phyloP scores from a whole-genome alignment of 53 echinoderm and acorn worm species.

The Echinometra lucunter region DNA sequence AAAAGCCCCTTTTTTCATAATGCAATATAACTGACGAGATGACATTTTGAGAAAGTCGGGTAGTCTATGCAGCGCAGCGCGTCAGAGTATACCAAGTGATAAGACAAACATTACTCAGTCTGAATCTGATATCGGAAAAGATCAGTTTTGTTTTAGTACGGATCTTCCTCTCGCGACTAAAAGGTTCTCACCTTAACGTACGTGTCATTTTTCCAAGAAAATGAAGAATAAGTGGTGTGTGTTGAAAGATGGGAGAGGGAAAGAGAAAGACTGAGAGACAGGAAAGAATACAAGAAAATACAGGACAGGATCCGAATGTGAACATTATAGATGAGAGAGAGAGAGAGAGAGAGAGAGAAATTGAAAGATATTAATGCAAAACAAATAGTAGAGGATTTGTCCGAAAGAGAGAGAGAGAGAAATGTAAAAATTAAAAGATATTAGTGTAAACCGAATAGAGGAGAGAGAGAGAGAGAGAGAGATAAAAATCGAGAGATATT shows the following conservation, averaged over 20 bases:
- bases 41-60: not conserved
- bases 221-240: not conserved
- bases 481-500: not conserved
- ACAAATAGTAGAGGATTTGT: not conserved
- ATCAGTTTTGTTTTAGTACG: constrained; percentile 1
- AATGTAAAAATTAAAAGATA: not conserved
- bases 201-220: not conserved
- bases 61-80: not conserved
- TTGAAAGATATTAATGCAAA: not conserved
- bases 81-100: not conserved
- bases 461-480: not conserved
- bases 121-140: not conserved
- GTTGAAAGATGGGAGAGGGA: not conserved
- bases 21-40: not conserved
- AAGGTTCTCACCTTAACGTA: not conserved
- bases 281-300: not conserved
- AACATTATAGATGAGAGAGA: not conserved
- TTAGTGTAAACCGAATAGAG: not conserved
- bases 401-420: not conserved
- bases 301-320: not conserved
- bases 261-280: not conserved
- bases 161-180: not conserved
- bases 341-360: not conserved
- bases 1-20: not conserved
- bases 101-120: not conserved